Evolutionary conservation across 2,888 invertebrate genomes (phyloP).

Genomic region (Cheilosia vulpina): DNA sequence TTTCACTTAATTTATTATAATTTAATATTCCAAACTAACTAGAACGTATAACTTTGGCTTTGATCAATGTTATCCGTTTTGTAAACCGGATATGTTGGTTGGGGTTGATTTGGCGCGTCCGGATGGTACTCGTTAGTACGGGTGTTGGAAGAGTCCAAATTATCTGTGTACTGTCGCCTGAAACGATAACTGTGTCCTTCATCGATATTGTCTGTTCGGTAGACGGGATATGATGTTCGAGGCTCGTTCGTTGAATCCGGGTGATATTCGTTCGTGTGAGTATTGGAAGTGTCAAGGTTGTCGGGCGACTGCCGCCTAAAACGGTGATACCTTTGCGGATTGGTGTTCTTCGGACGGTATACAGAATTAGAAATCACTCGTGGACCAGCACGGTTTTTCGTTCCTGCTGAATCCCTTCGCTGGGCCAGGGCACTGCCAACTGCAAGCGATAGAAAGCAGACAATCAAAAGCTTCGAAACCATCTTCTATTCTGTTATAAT

Average conservation of each 20-base stretch:
- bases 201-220: constrained; percentile 46
- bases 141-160: not conserved
- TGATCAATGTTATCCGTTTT: constrained; percentile 42
- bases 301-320: not conserved
- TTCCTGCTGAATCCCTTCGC: too few species aligned
- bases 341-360: too few species aligned
- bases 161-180: constrained; percentile 5
- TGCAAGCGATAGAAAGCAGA: too few species aligned
- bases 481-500: too few species aligned
- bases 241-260: constrained; percentile 19
- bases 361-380: too few species aligned
- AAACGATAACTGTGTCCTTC: constrained; percentile 36
- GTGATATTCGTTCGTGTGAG: constrained; percentile 31
- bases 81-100: constrained; percentile 55
- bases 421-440: too few species aligned
- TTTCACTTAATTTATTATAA: not conserved
- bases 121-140: constrained; percentile 46
- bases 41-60: constrained; percentile 39
- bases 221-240: constrained; percentile 13
- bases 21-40: not conserved
- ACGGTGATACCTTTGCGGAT: not conserved
- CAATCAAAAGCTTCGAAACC: too few species aligned
- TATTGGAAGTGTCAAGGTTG: not conserved
- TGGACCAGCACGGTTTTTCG: too few species aligned
- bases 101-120: constrained; percentile 49